Conservation (phyloP, 2,797 vertebrate species). For the Caiman crocodilus region DNA sequence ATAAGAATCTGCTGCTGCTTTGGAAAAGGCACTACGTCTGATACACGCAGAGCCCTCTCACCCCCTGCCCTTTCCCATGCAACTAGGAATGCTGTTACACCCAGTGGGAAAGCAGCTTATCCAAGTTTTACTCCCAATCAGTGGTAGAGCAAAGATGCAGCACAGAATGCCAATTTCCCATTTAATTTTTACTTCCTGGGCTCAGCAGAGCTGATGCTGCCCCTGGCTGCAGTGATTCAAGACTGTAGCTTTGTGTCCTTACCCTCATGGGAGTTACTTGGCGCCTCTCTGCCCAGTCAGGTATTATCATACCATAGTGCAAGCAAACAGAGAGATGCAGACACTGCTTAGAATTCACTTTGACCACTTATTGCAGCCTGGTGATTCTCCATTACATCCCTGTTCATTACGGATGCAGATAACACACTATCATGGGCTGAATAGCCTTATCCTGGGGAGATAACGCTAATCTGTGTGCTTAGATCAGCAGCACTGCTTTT, state of each 20-base stretch:
- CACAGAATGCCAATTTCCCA: not conserved
- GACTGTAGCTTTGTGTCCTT: not conserved
- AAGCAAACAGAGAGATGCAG: slow-evolving; percentile 34
- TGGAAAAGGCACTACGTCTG: not conserved
- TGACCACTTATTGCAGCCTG: slow-evolving; percentile 39
- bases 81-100: not conserved
- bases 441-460: slow-evolving; percentile 49
- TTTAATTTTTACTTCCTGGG: not conserved
- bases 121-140: too few relatives aligned
- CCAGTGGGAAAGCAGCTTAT: not conserved
- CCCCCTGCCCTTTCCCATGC: not conserved
- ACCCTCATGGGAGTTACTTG: not conserved
- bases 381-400: slow-evolving; percentile 50
- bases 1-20: not conserved
- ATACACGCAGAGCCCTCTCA: not conserved
- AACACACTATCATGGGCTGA: slow-evolving; percentile 53
- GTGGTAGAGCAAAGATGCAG: not conserved
- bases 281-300: not conserved
- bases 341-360: slow-evolving; percentile 20
- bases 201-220: not conserved
- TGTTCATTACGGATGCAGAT: slow-evolving; percentile 62
- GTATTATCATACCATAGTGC: not conserved
- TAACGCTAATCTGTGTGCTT: slow-evolving; percentile 54
- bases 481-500: slow-evolving; percentile 41
- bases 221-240: not conserved